Conservation (phyloP, 1,140 invertebrate species). For the Sminthurinus signatus region DNA sequence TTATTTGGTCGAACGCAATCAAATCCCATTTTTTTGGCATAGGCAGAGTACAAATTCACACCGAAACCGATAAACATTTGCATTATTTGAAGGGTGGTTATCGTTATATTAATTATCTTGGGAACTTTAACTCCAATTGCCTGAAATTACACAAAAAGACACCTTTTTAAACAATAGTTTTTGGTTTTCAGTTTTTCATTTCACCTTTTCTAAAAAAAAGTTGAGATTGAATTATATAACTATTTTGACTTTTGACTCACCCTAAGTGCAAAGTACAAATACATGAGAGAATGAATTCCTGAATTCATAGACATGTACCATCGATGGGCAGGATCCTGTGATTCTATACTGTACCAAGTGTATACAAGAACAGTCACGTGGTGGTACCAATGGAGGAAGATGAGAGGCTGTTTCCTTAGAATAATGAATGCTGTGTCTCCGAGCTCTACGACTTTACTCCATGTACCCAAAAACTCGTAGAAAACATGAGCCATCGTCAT, state of each 20-base stretch:
- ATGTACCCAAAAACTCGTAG: conserved; percentile 92
- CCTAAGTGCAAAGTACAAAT: conserved; percentile 14
- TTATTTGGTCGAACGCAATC: background rate
- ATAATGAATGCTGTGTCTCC: conserved; percentile 96
- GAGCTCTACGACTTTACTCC: conserved; percentile 89
- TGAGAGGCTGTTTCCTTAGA: conserved; percentile 88
- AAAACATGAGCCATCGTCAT: conserved; percentile 78
- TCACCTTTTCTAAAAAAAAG: background rate
- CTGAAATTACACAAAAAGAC: background rate
- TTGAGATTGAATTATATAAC: background rate
- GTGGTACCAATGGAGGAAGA: conserved; percentile 89
- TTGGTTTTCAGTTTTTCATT: background rate
- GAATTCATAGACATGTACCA: conserved; percentile 79
- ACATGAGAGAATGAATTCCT: conserved; percentile 23
- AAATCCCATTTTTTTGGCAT: background rate
- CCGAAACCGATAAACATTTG: background rate
- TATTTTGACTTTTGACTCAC: too few species aligned
- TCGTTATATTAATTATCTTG: background rate
- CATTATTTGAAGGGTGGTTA: background rate
- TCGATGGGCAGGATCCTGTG: conserved; percentile 86
- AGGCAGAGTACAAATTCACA: background rate
- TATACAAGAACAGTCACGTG: conserved; percentile 86
- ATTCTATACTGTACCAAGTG: conserved; percentile 93
- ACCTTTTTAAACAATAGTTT: background rate
- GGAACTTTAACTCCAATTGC: background rate